Conservation (phyloP, 2,888 invertebrate species). For the Mycalesis mineus region DNA sequence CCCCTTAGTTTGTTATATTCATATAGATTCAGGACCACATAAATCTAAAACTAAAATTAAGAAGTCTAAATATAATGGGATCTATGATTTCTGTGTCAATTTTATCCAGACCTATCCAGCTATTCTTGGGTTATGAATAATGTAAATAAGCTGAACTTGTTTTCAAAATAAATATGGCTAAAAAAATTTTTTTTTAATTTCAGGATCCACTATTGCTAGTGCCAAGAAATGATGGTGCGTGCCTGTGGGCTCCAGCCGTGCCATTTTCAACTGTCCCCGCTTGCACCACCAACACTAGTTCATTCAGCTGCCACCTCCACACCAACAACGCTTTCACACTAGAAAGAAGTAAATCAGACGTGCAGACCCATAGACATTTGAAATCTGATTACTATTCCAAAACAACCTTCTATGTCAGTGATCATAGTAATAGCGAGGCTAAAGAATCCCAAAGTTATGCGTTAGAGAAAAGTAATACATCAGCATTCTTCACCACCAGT, state of each 20-base stretch:
- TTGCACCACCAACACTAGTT: constrained; percentile 59
- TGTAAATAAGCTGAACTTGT: too few relatives aligned
- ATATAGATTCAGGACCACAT: too few relatives aligned
- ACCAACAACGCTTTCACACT: constrained; percentile 63
- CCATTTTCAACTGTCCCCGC: constrained; percentile 67
- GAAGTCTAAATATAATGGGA: too few relatives aligned
- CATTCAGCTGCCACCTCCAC: constrained; percentile 70
- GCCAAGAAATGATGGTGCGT: constrained; percentile 79
- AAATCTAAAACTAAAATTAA: too few relatives aligned
- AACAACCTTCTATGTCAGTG: constrained; percentile 61
- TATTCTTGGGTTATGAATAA: too few relatives aligned
- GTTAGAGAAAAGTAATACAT: constrained; percentile 67
- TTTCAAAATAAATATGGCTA: not conserved
- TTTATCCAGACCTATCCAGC: too few relatives aligned
- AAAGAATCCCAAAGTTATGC: constrained; percentile 39
- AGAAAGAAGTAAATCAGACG: constrained; percentile 69
- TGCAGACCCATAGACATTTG: constrained; percentile 56
- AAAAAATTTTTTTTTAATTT: constrained; percentile 15
- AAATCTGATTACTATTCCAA: constrained; percentile 47
- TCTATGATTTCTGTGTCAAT: too few relatives aligned
- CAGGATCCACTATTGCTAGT: constrained; percentile 79
- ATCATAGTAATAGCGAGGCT: constrained; percentile 33
- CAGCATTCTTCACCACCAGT: constrained; percentile 49
- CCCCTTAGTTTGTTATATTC: too few relatives aligned
- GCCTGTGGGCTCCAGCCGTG: constrained; percentile 67